Evolutionary conservation across 2,797 vertebrate genomes (phyloP), one percentile per base, ranked within the genome.

Genomic region (Cichlasoma orientale): DNA sequence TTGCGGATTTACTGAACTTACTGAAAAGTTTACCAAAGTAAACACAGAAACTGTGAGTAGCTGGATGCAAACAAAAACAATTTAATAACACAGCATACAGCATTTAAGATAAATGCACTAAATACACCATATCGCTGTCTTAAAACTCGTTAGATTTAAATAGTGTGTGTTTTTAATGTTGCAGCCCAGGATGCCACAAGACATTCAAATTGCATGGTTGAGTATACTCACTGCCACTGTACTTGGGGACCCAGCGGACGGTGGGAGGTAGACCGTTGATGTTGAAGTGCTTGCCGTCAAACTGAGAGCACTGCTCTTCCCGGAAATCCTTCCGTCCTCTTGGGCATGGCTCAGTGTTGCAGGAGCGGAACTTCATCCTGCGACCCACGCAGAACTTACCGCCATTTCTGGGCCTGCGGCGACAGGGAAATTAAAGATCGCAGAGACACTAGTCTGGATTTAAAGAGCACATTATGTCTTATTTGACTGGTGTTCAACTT

Each of bases 311-410:
- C 87, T 99, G 98, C 59, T 98, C 96, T 79, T 98, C 98, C 1
- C 98, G 95, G 90, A 99, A 99, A 82, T 98, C 98, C 86, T 95
- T 96, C 82, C 78, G 93, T 77, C 95, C 97, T 84, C 97, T 96
- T 14, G 98, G 97, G 93, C 98, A 99, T 0, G 97, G 96, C 91
- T 98, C 97, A 52, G 97, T 98, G 88, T 97, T 99, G 94, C 98
- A 99, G 0, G 98, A 99, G 55, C 97, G 97, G 94, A 99, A 99
- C 90, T 98, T 99, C 98, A 98, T 98, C 89, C 98, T 96, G 78
- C 98, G 97, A 79, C 98, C 98, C 75, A 99, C 96, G 72, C 98
- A 99, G 91, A 97, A 99, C 81, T 94, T 97, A 33, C 98, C 98
- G 59, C 97, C 97, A 33, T 98, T 98, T 89, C 95, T 97, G 76